Evolutionary conservation across 2,888 invertebrate genomes (phyloP), one percentile per base, ranked within the genome.

Genomic region (Megaustenia siamemsis): DNA sequence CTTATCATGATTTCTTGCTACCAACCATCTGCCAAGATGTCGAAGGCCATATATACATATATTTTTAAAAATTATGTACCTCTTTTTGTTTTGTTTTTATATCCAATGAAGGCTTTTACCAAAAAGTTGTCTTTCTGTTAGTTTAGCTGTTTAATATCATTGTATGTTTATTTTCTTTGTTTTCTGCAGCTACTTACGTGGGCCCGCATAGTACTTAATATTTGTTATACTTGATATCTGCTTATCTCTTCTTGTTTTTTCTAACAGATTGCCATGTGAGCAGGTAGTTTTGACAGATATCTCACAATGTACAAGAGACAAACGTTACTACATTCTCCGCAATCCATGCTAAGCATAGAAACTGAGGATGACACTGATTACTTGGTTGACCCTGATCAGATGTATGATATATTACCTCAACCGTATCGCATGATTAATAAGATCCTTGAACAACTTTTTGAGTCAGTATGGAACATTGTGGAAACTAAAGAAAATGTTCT

Each of bases 361-460:
- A 89, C 89, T 15, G 91, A 91, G 80, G 90, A 91, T 83, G 93
- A 93, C 45, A 88, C 87, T 73, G 93, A 93, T 86, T 93, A 90
- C 85, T 82, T 93, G 18, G 87, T 88, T 69, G 93, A 93, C 80
- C 93, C 93, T 21, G 93, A 93, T 45, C 91, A 91, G 83, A 77
- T 92, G 38, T 88, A 90, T 60, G 93, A 93, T 86, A 77, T 81
- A 60, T 85, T 93, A 18, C 93, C 93, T 38, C 93, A 93, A 86
- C 93, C 93, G 0, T 93, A 91, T 88, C 91, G 93, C 1, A 91
- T 93, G 91, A 89, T 93, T n/a, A 90, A 93, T 82, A 93, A 92
- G 87, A 87, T 93, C 63, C 56, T 93, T 8, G 80, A 77, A n/a
- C 85, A 88, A 69, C 78, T 93, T 43, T 81, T 92, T n/a, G 92